These are phyloP conservation scores for Chrysolina haemoptera DNA, from an alignment of 2,888 invertebrate genomes.

Conservation along the genomic window DNA sequence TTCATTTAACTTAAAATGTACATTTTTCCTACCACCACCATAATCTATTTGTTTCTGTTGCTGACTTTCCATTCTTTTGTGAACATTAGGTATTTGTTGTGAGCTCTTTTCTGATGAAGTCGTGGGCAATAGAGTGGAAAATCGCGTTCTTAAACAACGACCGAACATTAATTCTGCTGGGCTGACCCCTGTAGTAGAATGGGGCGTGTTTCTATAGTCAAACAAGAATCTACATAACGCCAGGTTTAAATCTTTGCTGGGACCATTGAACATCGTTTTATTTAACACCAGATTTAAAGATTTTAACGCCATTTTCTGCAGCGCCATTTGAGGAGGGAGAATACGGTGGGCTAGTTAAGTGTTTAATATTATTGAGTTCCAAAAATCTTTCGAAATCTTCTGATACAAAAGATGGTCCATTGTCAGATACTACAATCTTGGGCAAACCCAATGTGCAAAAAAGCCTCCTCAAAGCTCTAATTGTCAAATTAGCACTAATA, in stretches of 20 bases:
- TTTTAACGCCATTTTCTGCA: too few relatives aligned
- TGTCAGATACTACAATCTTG: neutral
- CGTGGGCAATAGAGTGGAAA: too few relatives aligned
- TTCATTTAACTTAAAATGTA: neutral
- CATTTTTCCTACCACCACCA: neutral
- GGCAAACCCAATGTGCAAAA: neutral
- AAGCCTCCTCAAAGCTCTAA: neutral
- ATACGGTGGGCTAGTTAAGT: slow-evolving; percentile 8
- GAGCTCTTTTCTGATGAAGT: too few relatives aligned
- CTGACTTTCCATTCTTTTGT: too few relatives aligned
- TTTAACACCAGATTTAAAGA: neutral
- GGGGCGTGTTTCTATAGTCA: too few relatives aligned
- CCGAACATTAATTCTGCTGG: too few relatives aligned
- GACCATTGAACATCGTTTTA: neutral
- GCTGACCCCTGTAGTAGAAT: too few relatives aligned
- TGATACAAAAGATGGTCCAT: neutral
- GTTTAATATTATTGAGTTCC: neutral
- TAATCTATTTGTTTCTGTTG: neutral
- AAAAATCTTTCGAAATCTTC: neutral
- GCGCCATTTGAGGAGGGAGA: neutral
- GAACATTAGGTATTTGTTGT: too few relatives aligned
- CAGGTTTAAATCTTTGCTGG: neutral
- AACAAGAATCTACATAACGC: neutral
- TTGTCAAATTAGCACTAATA: neutral
- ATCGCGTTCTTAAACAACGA: too few relatives aligned